A percentile compares a stretch with the other conserved stretches of the same genome.
Conservation (phyloP, 2,113 vertebrate species). For the Sula dactylatra region DNA sequence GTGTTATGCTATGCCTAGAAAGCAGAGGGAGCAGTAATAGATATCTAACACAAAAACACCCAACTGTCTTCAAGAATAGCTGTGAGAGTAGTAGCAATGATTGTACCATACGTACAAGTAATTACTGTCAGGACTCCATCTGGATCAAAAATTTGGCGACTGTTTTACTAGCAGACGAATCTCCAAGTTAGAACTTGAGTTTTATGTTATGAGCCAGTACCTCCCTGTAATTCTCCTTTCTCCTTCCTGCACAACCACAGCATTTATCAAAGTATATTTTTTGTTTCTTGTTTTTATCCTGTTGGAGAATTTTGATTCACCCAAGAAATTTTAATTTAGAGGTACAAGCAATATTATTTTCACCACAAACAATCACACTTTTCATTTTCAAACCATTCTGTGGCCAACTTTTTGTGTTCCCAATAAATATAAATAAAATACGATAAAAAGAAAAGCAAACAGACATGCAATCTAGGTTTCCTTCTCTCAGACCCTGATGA, state of each 20-base stretch:
- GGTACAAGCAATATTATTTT: neutral
- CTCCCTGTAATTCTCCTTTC: neutral
- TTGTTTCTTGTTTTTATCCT: neutral
- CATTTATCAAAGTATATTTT: neutral
- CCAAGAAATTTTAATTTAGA: neutral
- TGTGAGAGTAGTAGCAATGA: neutral
- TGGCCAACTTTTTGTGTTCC: neutral
- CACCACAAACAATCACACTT: neutral
- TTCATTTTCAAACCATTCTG: neutral
- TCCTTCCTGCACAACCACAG: neutral
- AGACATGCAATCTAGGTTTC: neutral
- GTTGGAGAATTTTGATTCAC: neutral
- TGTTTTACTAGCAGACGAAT: neutral
- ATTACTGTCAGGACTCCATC: conserved; percentile 36
- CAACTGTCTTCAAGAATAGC: conserved; percentile 31
- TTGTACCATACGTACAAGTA: conserved; percentile 12
- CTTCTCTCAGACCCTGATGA: neutral
- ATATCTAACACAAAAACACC: conserved; percentile 43
- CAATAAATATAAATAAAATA: neutral
- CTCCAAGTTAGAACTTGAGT: neutral
- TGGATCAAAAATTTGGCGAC: conserved; percentile 4
- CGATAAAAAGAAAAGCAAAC: neutral
- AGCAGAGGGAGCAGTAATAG: conserved; percentile 68
- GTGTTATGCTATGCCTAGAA: conserved; percentile 65
- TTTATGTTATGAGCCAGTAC: neutral